Evolutionary conservation across 2,888 invertebrate genomes (phyloP), one percentile per base, ranked within the genome.

Genomic region (Gnatocerus cornutus): DNA sequence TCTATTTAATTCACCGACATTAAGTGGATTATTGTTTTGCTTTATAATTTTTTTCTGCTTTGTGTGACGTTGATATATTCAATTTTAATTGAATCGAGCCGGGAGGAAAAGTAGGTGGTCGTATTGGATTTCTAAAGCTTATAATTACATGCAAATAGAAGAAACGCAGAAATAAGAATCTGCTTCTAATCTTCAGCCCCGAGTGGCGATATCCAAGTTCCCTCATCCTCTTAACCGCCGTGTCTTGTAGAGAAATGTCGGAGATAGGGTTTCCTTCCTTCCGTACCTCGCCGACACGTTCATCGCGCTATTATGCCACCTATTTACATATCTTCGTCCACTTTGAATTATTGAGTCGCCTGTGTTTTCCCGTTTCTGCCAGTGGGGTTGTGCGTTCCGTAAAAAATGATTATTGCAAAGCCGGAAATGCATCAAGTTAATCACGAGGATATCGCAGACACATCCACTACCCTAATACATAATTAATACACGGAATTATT

Each of bases 201-300:
- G n/a, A n/a, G n/a, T n/a, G n/a, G n/a, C n/a, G 83, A 83, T 82
- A 80, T 80, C 77, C 69, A 77, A 77, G 75, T 78, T 77, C 76
- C 78, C 74, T 59, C 72, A 74, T 62, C 73, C 74, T 75, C 74
- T 74, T 78, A 82, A 81, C 82, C 82, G 81, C 82, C 81, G 79
- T 81, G 80, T 81, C 81, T 79, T 80, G 80, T 78, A 75, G 78
- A 77, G 79, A 76, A 74, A 73, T 68, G 66, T 74, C 71, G 78
- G 71, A 73, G 80, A 78, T 79, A 77, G 76, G 80, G 80, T 80
- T 81, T 82, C 80, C 79, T 80, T 80, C 82, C 82, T 82, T 81
- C 82, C 82, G 80, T 74, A 78, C 74, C 76, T 71, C 70, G 29
- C 61, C 46, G 69, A 59, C 65, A 65, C 65, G 64, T 65, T 69